These are phyloP conservation scores for Linurgus olivaceus DNA, from an alignment of 2,797 vertebrate genomes.

Conservation along the genomic window DNA sequence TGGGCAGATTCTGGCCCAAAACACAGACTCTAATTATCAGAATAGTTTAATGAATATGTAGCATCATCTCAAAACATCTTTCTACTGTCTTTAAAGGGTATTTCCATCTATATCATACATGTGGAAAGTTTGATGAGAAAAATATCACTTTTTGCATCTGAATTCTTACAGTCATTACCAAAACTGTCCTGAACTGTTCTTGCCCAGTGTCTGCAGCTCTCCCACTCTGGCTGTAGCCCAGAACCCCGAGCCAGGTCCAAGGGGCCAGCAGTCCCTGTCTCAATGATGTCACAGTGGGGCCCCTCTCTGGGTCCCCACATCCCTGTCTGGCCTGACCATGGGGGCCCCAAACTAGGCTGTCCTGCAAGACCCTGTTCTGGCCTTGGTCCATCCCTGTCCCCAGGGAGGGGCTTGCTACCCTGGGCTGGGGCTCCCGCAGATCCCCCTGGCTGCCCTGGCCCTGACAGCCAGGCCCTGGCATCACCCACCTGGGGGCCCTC, in stretches of 20 bases:
- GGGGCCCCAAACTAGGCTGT: rapidly evolving
- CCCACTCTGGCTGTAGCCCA: rapidly evolving
- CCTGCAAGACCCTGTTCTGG: neutral
- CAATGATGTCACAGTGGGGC: rapidly evolving
- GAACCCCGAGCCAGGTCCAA: neutral
- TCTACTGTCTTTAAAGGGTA: neutral
- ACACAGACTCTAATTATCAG: neutral
- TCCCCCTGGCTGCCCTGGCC: rapidly evolving
- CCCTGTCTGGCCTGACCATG: rapidly evolving
- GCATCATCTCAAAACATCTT: neutral
- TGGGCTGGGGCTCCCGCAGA: rapidly evolving
- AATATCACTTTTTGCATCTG: neutral
- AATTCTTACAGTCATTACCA: neutral
- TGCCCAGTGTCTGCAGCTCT: rapidly evolving
- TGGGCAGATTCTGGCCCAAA: neutral
- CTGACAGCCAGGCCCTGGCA: rapidly evolving
- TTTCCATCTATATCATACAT: neutral
- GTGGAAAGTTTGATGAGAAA: neutral
- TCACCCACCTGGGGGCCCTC: too few species aligned
- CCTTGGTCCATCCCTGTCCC: neutral
- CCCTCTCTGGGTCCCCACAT: neutral
- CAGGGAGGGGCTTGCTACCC: neutral
- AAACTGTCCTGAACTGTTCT: neutral
- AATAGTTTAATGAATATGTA: neutral
- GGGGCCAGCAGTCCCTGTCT: neutral